Evolutionary conservation across 2,797 vertebrate genomes (phyloP), one percentile per base, ranked within the genome.

Genomic region (Mycteria americana): DNA sequence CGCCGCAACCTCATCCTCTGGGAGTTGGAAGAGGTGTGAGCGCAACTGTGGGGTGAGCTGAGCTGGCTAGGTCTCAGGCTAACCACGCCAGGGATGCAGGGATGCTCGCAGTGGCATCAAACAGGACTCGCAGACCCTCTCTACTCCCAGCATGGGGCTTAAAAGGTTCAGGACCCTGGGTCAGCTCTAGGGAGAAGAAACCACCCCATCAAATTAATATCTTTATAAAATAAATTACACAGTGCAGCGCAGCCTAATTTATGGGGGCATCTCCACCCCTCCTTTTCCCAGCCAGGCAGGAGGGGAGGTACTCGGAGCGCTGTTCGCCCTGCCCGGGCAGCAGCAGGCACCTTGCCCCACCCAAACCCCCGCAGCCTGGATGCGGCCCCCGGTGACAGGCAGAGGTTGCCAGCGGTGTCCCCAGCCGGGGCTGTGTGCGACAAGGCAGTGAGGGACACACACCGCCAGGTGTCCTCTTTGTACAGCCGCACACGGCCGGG

Each of bases 21-120:
- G 27, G 76, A 97, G 50, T 67, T 97, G 81, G 60, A 97, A 82
- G 59, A 75, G 0, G 35, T 11, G 1, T 91, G 60, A 87, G 39
- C 1, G 0, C 10, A 13, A 10, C n/a, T 0, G 0, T 10, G 30
- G 33, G 8, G 6, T 22, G 28, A 64, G 35, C 53, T 33, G 69
- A 77, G 56, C 53, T 63, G 48, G 48, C 18, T 27, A 22, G 35
- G 21, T n/a, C 39, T 56, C 65, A 16, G 48, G 31, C 3, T 19
- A 28, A 48, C 15, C 3, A 0, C 2, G 1, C 24, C 27, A 12
- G 41, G 39, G 57, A 41, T n/a, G 56, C 68, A 31, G 57, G 51
- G 53, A 24, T n/a, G 31, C 33, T 77, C 16, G 2, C 33, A 7
- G 45, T 4, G 2, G n/a, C 35, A 19, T 8, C 33, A 39, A 17